Percentiles rank a stretch among this genome's conserved stretches.
Evolutionary conservation across 2,113 vertebrate genomes (phyloP).

Genomic region (Myiozetetes cayanensis): DNA sequence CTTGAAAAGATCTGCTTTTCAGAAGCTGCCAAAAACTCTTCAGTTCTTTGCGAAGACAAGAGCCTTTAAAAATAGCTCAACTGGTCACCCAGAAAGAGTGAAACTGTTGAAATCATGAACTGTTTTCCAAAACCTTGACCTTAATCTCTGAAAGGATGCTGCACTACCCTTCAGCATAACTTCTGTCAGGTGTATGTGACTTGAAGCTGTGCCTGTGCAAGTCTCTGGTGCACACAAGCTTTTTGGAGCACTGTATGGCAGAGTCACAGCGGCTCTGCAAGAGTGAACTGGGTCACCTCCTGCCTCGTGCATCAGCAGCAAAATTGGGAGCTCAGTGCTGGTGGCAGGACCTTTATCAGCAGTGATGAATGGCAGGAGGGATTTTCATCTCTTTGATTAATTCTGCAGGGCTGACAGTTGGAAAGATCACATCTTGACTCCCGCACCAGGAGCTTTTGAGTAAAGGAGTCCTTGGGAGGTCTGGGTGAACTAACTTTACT

Average conservation of each 20-base stretch:
- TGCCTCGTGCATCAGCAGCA: not conserved
- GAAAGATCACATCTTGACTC: not conserved
- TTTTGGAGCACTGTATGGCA: not conserved
- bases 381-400: conserved; percentile 47
- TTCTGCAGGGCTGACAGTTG: not conserved
- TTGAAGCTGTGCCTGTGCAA: not conserved
- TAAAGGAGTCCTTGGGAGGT: not conserved
- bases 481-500: not conserved
- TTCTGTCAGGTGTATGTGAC: too few species aligned
- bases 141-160: not conserved
- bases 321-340: not conserved
- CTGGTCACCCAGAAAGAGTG: not conserved
- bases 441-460: rapidly evolving
- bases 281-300: not conserved
- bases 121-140: not conserved
- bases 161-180: not conserved
- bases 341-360: not conserved
- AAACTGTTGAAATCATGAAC: not conserved
- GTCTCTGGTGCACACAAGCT: not conserved
- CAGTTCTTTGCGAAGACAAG: not conserved
- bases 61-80: not conserved
- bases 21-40: not conserved
- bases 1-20: not conserved
- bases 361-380: not conserved
- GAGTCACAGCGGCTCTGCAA: not conserved